Evolutionary conservation across 2,888 invertebrate species (phyloP).

Genomic region (Macrosiphum euphorbiae): DNA sequence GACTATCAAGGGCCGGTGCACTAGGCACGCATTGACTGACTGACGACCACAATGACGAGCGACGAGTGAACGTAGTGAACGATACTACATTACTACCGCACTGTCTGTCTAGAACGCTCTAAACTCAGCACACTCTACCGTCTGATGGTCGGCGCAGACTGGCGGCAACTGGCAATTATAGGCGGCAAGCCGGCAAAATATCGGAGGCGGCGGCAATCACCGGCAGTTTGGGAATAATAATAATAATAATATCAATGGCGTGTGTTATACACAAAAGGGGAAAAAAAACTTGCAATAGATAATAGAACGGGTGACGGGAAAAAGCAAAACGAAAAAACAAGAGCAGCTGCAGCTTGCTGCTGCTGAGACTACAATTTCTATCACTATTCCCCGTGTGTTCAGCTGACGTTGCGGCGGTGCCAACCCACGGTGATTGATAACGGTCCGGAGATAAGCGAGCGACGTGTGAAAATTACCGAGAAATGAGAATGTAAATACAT

Average conservation of each 20-base stretch:
- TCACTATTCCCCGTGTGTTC: too few relatives aligned
- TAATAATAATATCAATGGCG: not conserved
- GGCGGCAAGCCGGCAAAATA: not conserved
- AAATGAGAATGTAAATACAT: not conserved
- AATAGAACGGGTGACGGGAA: not conserved
- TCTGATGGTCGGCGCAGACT: not conserved
- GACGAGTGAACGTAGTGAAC: not conserved
- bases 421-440: not conserved
- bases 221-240: constrained; percentile 26
- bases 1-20: not conserved
- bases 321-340: not conserved
- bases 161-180: not conserved
- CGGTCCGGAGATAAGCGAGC: not conserved
- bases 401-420: constrained; percentile 36
- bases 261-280: not conserved
- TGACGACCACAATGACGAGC: not conserved
- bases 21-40: not conserved
- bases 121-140: too few relatives aligned
- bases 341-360: not conserved
- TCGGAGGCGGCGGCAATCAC: not conserved
- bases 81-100: not conserved
- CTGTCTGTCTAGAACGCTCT: too few relatives aligned
- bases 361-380: not conserved
- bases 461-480: not conserved
- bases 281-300: not conserved